A percentile compares a stretch with the other conserved stretches of the same genome.
These are phyloP conservation scores for Cotesia chilonis DNA, from an alignment of 1,140 invertebrate genomes.

Conservation along the genomic window DNA sequence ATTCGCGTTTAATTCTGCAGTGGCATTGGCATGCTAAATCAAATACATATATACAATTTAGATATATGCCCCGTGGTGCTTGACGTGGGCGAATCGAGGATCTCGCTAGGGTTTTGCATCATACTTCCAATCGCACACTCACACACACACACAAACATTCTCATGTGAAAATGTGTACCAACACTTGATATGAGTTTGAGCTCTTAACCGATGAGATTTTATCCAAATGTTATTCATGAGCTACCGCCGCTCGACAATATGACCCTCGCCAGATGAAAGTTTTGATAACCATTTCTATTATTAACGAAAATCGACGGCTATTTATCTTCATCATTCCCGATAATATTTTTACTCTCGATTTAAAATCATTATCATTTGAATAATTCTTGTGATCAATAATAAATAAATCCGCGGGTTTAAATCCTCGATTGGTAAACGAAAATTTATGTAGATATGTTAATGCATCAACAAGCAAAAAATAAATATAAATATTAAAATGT, in stretches of 20 bases:
- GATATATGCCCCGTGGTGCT: constrained; percentile 36
- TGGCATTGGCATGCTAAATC: constrained; percentile 1
- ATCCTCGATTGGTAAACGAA: too few relatives aligned
- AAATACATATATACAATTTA: constrained; percentile 23
- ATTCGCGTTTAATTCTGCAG: constrained; percentile 32
- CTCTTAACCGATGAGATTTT: constrained; percentile 54
- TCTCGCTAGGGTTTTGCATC: constrained; percentile 30
- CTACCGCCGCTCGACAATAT: constrained; percentile 22
- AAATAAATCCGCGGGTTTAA: neutral
- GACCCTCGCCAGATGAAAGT: constrained; percentile 35
- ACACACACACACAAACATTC: constrained; percentile 1
- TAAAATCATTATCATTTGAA: neutral
- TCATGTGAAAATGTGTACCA: neutral
- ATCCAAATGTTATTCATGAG: constrained; percentile 60
- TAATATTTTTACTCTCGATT: neutral
- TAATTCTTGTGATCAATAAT: neutral
- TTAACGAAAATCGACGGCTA: constrained; percentile 41
- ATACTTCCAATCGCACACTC: too few relatives aligned
- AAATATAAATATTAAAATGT: neutral
- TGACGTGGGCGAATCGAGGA: constrained; percentile 26
- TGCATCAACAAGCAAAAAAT: too few relatives aligned
- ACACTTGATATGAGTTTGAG: neutral
- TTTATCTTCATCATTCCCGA: constrained; percentile 27
- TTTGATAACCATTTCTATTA: constrained; percentile 49
- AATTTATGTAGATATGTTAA: too few relatives aligned